Base-by-base conservation (phyloP, 2,888 invertebrate genomes). In the Eledone cirrhosa region DNA sequence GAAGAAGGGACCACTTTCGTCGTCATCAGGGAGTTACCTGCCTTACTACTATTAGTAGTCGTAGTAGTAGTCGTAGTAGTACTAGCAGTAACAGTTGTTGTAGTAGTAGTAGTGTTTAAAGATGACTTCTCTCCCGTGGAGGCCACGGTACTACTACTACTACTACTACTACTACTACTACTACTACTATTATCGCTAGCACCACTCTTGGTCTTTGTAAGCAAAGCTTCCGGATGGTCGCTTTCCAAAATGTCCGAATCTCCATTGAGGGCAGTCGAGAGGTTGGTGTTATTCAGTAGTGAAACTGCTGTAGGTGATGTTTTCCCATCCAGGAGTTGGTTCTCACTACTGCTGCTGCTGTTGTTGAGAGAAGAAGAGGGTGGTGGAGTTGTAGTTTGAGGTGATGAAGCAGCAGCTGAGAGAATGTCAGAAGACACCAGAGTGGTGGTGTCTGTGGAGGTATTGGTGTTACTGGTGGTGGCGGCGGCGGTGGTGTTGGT, bases 261-360 rank as follows among this genome's bases (percentile, higher is more conserved):
- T 53, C 80, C 80, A 11, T 78, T 80, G 16, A 78, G 75, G 19
- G 78, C 29, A 48, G 72, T 27, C 8, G 77, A 65, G 33, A 48
- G 80, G 80, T 78, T 81, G 48, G 83, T 87, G 80, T 79, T 89
- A 87, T 80, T 87, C 87, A 80, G 88, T 88, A 24, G 88, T 87
- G 41, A 91, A 81, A 81, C 87, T 87, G 79, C 88, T 86, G 7
- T 90, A 89, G 77, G 90, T 88, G 83, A 89, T 90, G 41, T 88
- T 88, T 84, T 91, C 91, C 29, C n/a, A 41, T 72, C 72, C 41
- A 72, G 8, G 16, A 41, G n/a, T n/a, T 31, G 72, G 29, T 14
- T 33, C 16, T 72, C 72, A 72, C n/a, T 31, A 19, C 72, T n/a
- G 24, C 72, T 31, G 72, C 2, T 31, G 72, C 67, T 29, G n/a